Evolutionary conservation across 2,888 invertebrate genomes (phyloP), one percentile per base, ranked within the genome.

Genomic region (Macrophya annulata): DNA sequence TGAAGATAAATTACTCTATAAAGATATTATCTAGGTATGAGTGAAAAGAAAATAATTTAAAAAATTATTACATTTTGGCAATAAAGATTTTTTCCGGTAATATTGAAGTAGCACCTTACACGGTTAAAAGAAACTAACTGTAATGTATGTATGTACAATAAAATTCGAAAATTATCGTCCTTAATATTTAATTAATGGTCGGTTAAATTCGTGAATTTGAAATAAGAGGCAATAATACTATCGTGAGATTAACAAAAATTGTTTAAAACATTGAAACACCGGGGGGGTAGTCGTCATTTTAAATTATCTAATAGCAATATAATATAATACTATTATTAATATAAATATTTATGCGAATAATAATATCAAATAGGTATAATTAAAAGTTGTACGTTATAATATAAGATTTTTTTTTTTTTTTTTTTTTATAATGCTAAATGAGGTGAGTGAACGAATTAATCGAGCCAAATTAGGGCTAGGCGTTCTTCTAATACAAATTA

Each of bases 401-500:
- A 43, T 82, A 65, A 48, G 37, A 25, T 51, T 77, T 51, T 15
- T 59, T 65, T 82, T 55, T 21, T 51, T 77, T 51, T 15, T 59
- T 65, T 82, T 59, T 65, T 82, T 12, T 12, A 68, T 65, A 68
- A 68, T 83, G 21, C 71, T 83, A 83, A 62, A 68, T 83, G 65
- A 71, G 83, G 83, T 83, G 83, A 59, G n/a, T 77, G 31, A 62
- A 81, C 62, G 62, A 37, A 83, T 68, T 71, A 74, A 74, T 74
- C 43, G 45, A 37, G 37, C 12, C 37, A 37, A 68, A 68, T 55
- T 77, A 51, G 37, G 77, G 83, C 45, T 74, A 25, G 51, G 71
- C 48, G n/a, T 68, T 43, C 15, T 68, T 45, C 68, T 83, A 94
- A 88, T 95, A 96, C 65, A 96, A 92, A 90, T 95, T 95, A 88